Evolutionary conservation across 2,888 invertebrate genomes (phyloP), one percentile per base, ranked within the genome.

Genomic region (Brenthis daphne): DNA sequence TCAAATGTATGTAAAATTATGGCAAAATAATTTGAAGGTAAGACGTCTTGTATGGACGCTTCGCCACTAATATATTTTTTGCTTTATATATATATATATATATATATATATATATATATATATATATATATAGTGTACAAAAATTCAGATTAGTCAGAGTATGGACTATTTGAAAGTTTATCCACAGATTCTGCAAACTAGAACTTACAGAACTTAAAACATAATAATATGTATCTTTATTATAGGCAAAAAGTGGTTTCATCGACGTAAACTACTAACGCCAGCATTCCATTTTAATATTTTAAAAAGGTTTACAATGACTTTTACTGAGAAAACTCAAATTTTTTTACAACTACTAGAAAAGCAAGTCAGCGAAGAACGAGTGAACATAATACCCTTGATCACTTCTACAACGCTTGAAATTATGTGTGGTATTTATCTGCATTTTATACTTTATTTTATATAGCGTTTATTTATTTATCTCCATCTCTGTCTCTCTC

Each of bases 231-330:
- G 1, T 20, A 20, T 20, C 20, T 20, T 63, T 14, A 33, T 64
- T 65, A 11, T n/a, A 71, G 71, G 65, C 6, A 29, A 13, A 12
- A 71, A 71, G 43, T 71, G 71, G 71, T 54, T 48, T 47, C 65
- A 71, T 33, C 69, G 71, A 11, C 65, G 71, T 37, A 71, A 71
- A 47, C 43, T 71, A 24, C 50, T 71, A 3, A 69, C 71, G 6
- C 54, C 55, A 66, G 65, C 71, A 29, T 71, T 71, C 33, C 71
- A 71, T 58, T 71, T 71, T 16, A 69, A 61, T 6, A 51, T 71
- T 33, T 24, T 71, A 14, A 65, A 65, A 43, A 69, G 58, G 29
- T 71, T 63, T 56, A 54, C 54, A 20, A 63, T 50, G n/a, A 58
- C 55, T 0, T 69, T 71, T 50, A 53, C 54, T 6, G 63, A 57